phyloP scores from a whole-genome alignment of 1,140 invertebrate species.

The Drosophila bocqueti region DNA sequence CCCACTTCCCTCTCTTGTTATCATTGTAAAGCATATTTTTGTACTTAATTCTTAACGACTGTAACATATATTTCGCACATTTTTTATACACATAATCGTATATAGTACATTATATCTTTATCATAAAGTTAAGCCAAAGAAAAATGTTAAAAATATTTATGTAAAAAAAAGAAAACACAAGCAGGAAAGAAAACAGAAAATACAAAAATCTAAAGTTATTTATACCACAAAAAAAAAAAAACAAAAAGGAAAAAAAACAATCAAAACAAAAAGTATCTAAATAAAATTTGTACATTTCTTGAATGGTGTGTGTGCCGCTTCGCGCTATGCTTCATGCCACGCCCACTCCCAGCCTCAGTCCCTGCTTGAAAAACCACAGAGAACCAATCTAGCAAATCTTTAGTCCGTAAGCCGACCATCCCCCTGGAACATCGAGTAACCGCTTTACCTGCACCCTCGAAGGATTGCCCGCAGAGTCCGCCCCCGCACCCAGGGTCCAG shows the following conservation, averaged over 20 bases:
- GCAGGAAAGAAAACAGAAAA: conserved; percentile 76
- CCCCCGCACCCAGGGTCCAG: conserved; percentile 38
- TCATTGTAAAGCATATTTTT: conserved; percentile 60
- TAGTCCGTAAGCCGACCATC: conserved; percentile 56
- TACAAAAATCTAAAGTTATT: conserved; percentile 62
- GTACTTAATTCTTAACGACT: conserved; percentile 77
- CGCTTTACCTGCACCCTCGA: conserved; percentile 51
- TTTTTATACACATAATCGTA: conserved; percentile 63
- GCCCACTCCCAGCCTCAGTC: conserved; percentile 25
- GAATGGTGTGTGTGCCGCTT: conserved; percentile 72
- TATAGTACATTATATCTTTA: conserved; percentile 58
- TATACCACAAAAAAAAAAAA: conserved; percentile 32
- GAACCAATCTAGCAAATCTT: conserved; percentile 68
- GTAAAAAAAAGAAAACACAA: conserved; percentile 46
- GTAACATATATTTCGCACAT: conserved; percentile 73
- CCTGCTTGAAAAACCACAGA: conserved; percentile 53
- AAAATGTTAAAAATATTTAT: conserved; percentile 73
- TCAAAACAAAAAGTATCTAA: conserved; percentile 45
- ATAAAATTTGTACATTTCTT: conserved; percentile 53
- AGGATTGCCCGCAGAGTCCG: conserved; percentile 8
- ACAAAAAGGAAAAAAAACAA: conserved; percentile 18
- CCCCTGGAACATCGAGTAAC: conserved; percentile 38
- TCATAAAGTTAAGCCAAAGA: conserved; percentile 81
- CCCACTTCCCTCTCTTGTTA: conserved; percentile 42
- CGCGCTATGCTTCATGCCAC: conserved; percentile 63